Base-by-base conservation (phyloP, 1,140 invertebrate genomes). In the Mycetomoellerius zeteki region DNA sequence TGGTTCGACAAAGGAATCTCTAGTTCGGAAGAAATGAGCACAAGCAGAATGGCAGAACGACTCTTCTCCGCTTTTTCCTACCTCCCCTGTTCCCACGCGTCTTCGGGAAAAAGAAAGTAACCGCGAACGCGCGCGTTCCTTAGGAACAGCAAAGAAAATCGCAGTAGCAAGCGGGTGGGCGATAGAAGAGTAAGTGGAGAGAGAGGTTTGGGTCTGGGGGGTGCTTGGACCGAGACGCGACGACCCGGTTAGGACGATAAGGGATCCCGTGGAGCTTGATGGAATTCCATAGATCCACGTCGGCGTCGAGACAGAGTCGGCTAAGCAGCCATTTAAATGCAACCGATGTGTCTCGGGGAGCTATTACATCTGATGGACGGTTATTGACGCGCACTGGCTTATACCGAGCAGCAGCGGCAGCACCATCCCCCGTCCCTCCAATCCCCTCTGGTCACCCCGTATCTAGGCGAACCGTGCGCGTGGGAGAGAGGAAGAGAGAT, bases 261-360 rank as follows among this genome's bases (percentile, higher is more conserved):
- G 94, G 94, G 95, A 94, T 94, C 93, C 93, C 86, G 92, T 92
- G 90, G 92, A 94, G 93, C 93, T 95, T 95, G 95, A 95, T 95
- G 94, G 95, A 95, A 95, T 95, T 95, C 94, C 94, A 95, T 95
- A 95, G 94, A 95, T 95, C 95, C 92, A 94, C 94, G 95, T 95
- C 94, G 93, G 91, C 93, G 94, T 94, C 94, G 95, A 95, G 94
- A 95, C 95, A 95, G 94, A 95, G 93, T 95, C 94, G 92, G 94
- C 94, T 95, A 95, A 95, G 95, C 94, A 95, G 95, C 94, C 95
- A 95, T 95, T 95, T 95, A 95, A 95, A 95, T 95, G 94, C 95
- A 95, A 95, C 95, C 95, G 94, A 95, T 95, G 95, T 95, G 95
- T 95, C 95, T 95, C 94, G 92, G 94, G 95, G 95, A 95, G 94